These are phyloP conservation scores for Psettodes erumei DNA, from an alignment of 2,113 vertebrate genomes.

Conservation along the genomic window DNA sequence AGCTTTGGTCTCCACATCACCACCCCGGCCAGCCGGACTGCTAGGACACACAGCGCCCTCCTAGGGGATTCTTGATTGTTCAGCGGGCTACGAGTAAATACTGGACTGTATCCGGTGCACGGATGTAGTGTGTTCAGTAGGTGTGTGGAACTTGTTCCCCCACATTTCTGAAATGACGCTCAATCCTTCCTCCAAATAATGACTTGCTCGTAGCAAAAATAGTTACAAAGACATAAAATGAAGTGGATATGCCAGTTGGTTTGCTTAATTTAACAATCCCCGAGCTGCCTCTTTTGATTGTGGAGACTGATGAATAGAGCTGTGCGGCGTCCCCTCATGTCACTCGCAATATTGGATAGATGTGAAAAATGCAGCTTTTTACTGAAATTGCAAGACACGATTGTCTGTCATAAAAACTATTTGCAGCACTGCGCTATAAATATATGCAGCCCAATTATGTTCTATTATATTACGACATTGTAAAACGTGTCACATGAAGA, in stretches of 20 bases:
- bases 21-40: conserved; percentile 7
- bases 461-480: neutral
- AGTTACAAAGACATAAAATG: conserved; percentile 4
- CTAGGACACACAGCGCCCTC: conserved; percentile 14
- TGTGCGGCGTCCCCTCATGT: neutral
- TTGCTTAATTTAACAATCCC: conserved; percentile 16
- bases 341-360: neutral
- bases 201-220: conserved; percentile 8
- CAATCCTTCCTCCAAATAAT: neutral
- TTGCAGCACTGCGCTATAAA: conserved; percentile 3
- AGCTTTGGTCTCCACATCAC: conserved; percentile 59
- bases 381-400: neutral
- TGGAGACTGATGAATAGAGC: neutral
- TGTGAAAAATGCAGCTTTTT: conserved; percentile 10
- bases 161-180: neutral
- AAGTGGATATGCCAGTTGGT: neutral
- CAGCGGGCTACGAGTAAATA: conserved; percentile 28
- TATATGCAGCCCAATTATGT: conserved; percentile 12
- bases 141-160: conserved; percentile 3
- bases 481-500: neutral
- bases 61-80: conserved; percentile 41
- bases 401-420: neutral
- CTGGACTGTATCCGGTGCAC: neutral
- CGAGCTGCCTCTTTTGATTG: conserved; percentile 10
- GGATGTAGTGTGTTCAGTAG: conserved; percentile 12